Base-by-base conservation (phyloP, 30 jellyfish, hydroid and myxozoan genomes). In the Cassiopea andromeda region DNA sequence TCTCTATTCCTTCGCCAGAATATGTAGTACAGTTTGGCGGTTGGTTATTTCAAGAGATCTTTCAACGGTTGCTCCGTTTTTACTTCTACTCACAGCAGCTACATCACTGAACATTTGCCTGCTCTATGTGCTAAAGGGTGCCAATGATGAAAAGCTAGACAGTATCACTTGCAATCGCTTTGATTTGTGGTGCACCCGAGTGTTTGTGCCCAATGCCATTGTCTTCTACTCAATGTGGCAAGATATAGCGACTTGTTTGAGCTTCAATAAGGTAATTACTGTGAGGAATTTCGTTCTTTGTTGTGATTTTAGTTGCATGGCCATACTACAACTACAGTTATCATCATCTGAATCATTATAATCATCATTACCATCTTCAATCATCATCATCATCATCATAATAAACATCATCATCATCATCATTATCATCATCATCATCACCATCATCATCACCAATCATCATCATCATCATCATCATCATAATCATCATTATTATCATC, bases 211-310 rank as follows among this genome's bases (percentile, higher is more conserved):
- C 7, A 81, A 81, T 66, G 80, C 89, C 13, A 81, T 81, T 2
- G 89, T 81, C 7, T 81, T 81, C 54, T 81, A 81, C 48, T 81
- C 89, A 16, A 81, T 81, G 89, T 81, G 89, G 89, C 89, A 81
- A 81, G 89, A 81, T 64, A 81, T 81, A 17, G 78, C 89, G 13
- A 81, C 81, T 4, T 61, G 81, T 48, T 54, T 81, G 47, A 81
- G 89, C 66, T 57, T 81, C 49, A 48, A 81, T 78, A 81, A 69
- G 89, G 89, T 64, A 81, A 60, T 73, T 17, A 1, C 16, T 61
- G 7, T 3, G 64, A 54, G 0, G 12, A 54, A 54, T 54, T 10
- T 3, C 12, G 64, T 3, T 27, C 38, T 27, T 27, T 27, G 38
- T 27, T 27, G 38, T 27, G 38, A 27, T 27, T 27, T 27, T 27